Evolutionary conservation across 2,888 invertebrate species (phyloP), one percentile per base, ranked within the genome.

Genomic region (Balanococcus diminutus): DNA sequence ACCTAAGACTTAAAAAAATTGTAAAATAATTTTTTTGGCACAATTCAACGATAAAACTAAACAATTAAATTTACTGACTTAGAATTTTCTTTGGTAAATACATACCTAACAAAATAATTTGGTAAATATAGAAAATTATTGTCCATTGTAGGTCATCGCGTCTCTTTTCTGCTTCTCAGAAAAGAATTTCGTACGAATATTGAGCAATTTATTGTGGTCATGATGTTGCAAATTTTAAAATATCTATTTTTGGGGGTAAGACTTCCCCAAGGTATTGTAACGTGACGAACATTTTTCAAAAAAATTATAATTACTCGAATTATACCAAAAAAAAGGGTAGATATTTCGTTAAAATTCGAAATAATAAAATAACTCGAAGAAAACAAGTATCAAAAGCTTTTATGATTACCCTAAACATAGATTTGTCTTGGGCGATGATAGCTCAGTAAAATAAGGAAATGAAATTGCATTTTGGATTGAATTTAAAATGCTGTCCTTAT

Each of bases 61-160:
- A 28, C 6, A 28, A 67, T 67, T 67, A 67, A 67, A 67, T 67
- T 67, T 67, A 67, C 67, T 67, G 67, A 67, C 67, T 67, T 67
- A 67, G 67, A 67, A 28, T 67, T 67, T 67, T 67, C 67, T 67
- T 67, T 67, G 67, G 67, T 67, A 56, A 56, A 11, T 22, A 67
- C 11, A 67, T 31, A n/a, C 2, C 2, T n/a, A 67, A 67, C 22
- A 56, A n/a, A 56, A 56, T 56, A 16, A 56, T 56, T 3, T 19
- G n/a, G 56, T 56, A 56, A 67, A 11, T 67, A 67, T 67, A 67
- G n/a, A 67, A 28, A 67, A 28, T 67, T 67, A 67, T 67, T 67
- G 67, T 67, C 56, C 56, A 22, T 67, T 67, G 28, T 67, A 67
- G 25, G 56, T 67, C 28, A 28, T 67, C 16, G 28, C 16, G 67